Conservation (phyloP, 2,797 vertebrate genomes). For the Anolis apletophallus region DNA sequence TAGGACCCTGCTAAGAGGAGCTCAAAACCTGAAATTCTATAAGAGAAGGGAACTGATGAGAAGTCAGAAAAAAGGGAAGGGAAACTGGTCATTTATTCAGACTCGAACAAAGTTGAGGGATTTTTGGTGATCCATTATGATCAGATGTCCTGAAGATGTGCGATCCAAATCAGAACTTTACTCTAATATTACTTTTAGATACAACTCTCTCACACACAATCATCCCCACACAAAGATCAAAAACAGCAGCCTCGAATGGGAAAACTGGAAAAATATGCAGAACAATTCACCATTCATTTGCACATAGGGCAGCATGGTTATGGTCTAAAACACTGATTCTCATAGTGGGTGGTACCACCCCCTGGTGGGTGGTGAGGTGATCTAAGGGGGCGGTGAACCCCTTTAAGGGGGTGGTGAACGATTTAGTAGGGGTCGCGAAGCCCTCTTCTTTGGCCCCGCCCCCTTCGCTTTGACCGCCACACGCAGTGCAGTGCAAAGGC, state of each 20-base stretch:
- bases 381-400: no score
- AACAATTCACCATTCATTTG: not conserved
- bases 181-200: not conserved
- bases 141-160: not conserved
- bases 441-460: no score
- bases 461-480: no score
- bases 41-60: not conserved
- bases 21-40: not conserved
- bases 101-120: not conserved
- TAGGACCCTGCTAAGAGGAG: not conserved
- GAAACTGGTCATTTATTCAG: not conserved
- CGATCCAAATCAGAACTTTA: not conserved
- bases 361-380: no score
- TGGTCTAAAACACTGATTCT: no score
- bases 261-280: not conserved
- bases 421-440: no score
- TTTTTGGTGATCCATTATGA: not conserved
- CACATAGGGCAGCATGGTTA: not conserved
- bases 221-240: no score
- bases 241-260: no score
- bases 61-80: not conserved
- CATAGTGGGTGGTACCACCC: no score
- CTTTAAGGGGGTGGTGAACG: no score
- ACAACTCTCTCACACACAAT: no score
- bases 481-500: no score